Base-by-base conservation (phyloP, 2,888 invertebrate species). In the Chaetoderma sp. region DNA sequence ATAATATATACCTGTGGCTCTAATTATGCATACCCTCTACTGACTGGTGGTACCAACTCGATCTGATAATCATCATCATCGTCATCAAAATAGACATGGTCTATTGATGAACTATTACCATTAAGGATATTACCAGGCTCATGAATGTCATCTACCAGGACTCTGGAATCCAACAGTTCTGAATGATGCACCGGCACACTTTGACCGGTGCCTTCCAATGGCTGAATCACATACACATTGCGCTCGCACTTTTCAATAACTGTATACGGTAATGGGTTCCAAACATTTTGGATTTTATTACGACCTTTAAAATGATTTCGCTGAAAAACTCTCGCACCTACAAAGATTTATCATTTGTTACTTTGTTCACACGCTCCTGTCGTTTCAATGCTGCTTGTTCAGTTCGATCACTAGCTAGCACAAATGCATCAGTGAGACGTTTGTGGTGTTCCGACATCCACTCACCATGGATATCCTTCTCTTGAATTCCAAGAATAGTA, bases 391-490 rank as follows among this genome's bases (percentile, higher is more conserved):
- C 59, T 25, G 50, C 60, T n/a, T 42, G 42, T 32, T 64, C 64
- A 4, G 28, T 60, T 25, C 33, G 30, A 30, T 21, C 33, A 42
- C 30, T 13, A 13, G 60, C 65, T 27, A 30, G 8, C n/a, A 18
- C 18, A 25, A 56, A 56, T 3, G 56, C 27, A 16, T 36, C 36
- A 32, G 32, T 32, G 2, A 63, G 33, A 23, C 56, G 45, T 1
- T 56, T 10, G 21, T 55, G 44, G n/a, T 68, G 68, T 28, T 30
- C 42, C 10, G 50, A 18, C 27, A 68, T 52, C 61, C 58, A 68
- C 39, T 36, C 39, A 36, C 10, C 39, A 13, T 36, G 10, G 39
- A n/a, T 10, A 13, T 36, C 39, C n/a, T 36, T n/a, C 10, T 10
- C 10, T 13, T n/a, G 10, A 13, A 10, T 36, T n/a, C 60, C 60